phyloP scores from a whole-genome alignment of 2,797 vertebrate species.

The Fratercula arctica region DNA sequence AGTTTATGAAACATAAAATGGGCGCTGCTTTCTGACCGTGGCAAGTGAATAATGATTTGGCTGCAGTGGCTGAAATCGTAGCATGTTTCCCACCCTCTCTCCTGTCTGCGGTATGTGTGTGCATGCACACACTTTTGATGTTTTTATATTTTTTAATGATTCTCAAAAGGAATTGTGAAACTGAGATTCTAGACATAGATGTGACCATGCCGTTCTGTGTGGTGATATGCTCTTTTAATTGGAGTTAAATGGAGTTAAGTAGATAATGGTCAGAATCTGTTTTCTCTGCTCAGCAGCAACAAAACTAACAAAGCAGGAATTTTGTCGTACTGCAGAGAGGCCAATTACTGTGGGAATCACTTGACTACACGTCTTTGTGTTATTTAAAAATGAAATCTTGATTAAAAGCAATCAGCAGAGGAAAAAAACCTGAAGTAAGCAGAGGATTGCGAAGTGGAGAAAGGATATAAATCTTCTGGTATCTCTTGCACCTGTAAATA shows the following conservation, averaged over 20 bases:
- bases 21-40: neutral
- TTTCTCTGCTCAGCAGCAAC: neutral
- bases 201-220: neutral
- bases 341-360: neutral
- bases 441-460: neutral
- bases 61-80: neutral
- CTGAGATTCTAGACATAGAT: neutral
- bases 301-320: neutral
- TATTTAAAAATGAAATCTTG: neutral
- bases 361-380: neutral
- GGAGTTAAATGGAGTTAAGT: neutral
- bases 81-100: neutral
- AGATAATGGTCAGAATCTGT: neutral
- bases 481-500: neutral
- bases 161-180: neutral
- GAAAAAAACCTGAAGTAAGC: neutral
- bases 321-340: neutral
- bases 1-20: neutral
- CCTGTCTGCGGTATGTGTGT: neutral
- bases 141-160: neutral
- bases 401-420: constrained; percentile 1
- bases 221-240: neutral
- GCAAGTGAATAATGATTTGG: neutral
- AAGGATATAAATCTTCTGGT: neutral
- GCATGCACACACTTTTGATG: accelerated